These are phyloP conservation scores for Saiga tatarica DNA, from an alignment of 2,113 vertebrate genomes.

Conservation along the genomic window DNA sequence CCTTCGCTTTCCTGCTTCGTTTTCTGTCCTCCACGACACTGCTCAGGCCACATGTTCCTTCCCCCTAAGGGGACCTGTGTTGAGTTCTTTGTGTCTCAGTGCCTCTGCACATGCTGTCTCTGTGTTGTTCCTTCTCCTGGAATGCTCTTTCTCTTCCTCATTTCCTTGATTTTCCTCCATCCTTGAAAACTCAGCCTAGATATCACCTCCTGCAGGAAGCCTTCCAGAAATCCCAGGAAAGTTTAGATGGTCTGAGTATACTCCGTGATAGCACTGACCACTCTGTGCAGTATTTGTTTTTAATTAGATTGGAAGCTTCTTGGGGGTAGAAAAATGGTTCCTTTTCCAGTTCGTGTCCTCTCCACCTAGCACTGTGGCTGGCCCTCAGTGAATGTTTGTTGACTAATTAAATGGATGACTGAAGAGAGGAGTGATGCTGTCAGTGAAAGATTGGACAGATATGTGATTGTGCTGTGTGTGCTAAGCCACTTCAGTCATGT, in stretches of 20 bases:
- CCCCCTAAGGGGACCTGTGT: background rate
- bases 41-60: rapidly evolving
- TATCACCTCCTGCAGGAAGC: background rate
- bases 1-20: background rate
- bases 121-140: background rate
- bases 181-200: background rate
- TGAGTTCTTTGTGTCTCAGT: background rate
- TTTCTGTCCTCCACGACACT: background rate
- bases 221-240: background rate
- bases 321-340: background rate
- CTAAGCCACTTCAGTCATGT: background rate
- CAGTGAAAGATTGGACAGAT: background rate
- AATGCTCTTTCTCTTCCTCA: background rate
- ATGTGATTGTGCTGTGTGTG: background rate
- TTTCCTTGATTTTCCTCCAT: background rate
- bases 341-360: background rate
- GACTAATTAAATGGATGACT: background rate
- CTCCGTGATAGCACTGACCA: background rate
- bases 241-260: rapidly evolving
- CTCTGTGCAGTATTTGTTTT: background rate
- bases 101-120: background rate
- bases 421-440: background rate
- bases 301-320: background rate
- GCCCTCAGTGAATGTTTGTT: background rate
- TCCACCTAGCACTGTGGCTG: background rate